phyloP scores from a whole-genome alignment of 2,113 vertebrate species.

The Indri indri region DNA sequence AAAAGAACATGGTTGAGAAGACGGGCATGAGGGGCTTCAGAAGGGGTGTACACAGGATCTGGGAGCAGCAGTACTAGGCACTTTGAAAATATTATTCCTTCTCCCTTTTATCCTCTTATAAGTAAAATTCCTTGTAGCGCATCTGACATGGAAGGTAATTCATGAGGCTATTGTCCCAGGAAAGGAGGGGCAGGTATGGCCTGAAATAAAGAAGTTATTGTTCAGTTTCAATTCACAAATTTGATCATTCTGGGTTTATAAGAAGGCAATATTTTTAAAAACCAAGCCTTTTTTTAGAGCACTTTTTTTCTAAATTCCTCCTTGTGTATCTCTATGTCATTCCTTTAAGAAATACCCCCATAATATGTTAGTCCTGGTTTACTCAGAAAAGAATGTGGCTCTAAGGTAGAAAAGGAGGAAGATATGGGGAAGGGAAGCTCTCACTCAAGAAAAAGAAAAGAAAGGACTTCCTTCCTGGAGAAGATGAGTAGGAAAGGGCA shows the following conservation, averaged over 20 bases:
- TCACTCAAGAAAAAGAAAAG: background rate
- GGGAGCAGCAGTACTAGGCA: background rate
- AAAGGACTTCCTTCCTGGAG: background rate
- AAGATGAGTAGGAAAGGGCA: background rate
- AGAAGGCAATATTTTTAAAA: background rate
- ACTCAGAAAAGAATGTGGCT: background rate
- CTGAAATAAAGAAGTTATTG: background rate
- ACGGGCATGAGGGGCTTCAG: background rate
- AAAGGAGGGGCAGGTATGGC: background rate
- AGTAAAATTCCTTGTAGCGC: background rate
- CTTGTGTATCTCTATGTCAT: background rate
- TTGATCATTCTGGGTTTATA: background rate
- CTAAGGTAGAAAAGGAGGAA: background rate
- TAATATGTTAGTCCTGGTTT: background rate
- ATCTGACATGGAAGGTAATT: background rate
- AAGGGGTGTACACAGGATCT: background rate
- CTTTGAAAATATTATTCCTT: background rate
- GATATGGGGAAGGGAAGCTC: background rate
- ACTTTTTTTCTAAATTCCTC: background rate
- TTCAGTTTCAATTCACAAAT: background rate
- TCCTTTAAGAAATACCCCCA: background rate
- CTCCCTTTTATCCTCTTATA: background rate
- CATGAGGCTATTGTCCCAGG: background rate
- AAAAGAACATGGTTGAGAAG: background rate
- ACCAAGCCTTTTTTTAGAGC: background rate